A percentile compares a stretch with the other conserved stretches of the same genome.
Conservation (phyloP, 2,113 vertebrate species). For the Zosterops hypoxanthus region DNA sequence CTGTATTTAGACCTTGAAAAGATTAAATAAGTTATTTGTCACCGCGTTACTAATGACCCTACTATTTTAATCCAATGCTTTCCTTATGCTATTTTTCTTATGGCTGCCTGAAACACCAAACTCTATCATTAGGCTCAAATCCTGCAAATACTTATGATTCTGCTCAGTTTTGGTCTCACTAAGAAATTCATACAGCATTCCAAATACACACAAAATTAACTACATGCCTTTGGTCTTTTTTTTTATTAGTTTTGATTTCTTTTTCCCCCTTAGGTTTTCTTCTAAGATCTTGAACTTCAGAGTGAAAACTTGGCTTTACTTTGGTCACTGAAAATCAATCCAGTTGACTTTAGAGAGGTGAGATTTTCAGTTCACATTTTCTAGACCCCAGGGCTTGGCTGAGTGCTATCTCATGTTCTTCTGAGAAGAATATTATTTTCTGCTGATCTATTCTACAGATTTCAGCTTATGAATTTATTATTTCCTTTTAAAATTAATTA, state of each 20-base stretch:
- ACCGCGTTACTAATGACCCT: neutral
- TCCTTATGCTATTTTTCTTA: neutral
- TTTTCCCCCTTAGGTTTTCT: neutral
- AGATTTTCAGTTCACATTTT: neutral
- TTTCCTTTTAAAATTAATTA: slow-evolving; percentile 2
- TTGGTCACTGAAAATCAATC: neutral
- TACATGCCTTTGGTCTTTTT: neutral
- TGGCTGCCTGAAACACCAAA: neutral
- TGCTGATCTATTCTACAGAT: neutral
- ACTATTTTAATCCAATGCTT: neutral
- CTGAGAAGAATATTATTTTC: neutral
- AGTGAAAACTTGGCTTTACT: neutral
- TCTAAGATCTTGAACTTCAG: neutral
- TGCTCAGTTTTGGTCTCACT: neutral
- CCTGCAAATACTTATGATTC: neutral
- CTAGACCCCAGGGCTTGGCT: neutral
- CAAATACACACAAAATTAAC: neutral
- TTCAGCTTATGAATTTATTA: neutral
- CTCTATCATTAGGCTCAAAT: neutral
- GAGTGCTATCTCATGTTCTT: neutral
- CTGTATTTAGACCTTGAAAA: neutral
- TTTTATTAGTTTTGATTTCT: neutral
- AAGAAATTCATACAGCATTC: neutral
- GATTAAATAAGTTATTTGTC: neutral
- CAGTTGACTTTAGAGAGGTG: neutral